Evolutionary conservation across 2,113 vertebrate species (phyloP).

Genomic region (Bubalus kerabau): DNA sequence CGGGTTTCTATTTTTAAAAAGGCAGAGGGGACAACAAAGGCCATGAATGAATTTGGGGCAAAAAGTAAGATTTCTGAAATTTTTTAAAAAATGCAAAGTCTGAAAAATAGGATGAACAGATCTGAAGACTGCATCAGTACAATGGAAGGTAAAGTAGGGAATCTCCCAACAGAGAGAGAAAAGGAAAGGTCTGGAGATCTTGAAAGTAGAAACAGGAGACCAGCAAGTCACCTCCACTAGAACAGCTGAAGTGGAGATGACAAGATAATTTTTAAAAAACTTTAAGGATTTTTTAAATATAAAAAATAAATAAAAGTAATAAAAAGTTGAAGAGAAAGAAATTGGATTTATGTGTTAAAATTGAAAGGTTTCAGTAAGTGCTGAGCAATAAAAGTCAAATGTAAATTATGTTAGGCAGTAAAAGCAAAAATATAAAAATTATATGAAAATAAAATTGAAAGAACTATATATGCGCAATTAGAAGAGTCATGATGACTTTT

Average conservation of each 20-base stretch:
- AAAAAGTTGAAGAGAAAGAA: not conserved
- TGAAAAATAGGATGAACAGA: not conserved
- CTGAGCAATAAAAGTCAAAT: not conserved
- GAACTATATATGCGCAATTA: not conserved
- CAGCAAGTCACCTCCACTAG: not conserved
- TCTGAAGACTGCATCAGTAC: not conserved
- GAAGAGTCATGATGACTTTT: not conserved
- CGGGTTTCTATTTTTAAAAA: not conserved
- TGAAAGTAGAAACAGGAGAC: not conserved
- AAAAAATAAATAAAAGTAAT: not conserved
- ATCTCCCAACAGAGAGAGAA: not conserved
- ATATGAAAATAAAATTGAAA: not conserved
- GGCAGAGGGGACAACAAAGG: not conserved
- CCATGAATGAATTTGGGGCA: not conserved
- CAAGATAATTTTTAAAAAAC: not conserved
- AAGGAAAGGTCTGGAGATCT: not conserved
- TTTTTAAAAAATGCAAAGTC: not conserved
- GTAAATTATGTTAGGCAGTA: not conserved
- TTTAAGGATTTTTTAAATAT: not conserved
- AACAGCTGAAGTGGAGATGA: not conserved
- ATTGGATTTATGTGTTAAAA: not conserved
- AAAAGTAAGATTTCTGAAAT: not conserved
- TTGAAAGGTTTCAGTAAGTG: not conserved
- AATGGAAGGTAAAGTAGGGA: not conserved
- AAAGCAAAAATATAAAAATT: not conserved